Base-by-base conservation (phyloP, 1,140 invertebrate species). In the Brachystomella parvula region DNA sequence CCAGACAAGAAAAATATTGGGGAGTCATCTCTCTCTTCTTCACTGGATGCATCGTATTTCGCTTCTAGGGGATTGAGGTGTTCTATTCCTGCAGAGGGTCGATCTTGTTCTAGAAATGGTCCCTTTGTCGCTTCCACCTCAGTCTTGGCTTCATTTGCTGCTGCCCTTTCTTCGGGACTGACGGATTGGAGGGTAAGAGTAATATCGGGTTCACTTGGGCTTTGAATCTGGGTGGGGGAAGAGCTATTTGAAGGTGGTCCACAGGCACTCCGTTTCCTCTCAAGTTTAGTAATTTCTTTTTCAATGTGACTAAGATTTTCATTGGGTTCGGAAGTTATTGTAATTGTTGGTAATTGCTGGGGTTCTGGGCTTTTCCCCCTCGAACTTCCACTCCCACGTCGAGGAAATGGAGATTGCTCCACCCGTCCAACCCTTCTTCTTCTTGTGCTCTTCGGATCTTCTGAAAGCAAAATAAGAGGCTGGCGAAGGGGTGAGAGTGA, bases 221-320 rank as follows among this genome's bases (percentile, higher is more conserved):
- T 47, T 47, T 47, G 15, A 15, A 21, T 21, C 44, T 21, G 15
- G 44, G 44, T 21, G 15, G 21, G 21, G 21, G 15, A 15, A 15
- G 21, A 47, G 44, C 44, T 47, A 47, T 15, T 15, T 15, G 21
- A 15, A 47, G 15, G 15, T 21, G 26, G 29, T 21, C 26, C 62
- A 56, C 44, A 49, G 47, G 21, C n/a, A 47, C 32, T 28, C 2
- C 26, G 32, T 3, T 21, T 17, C 26, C 21, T 26, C 2, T 28
- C 3, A 26, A n/a, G 29, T 30, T 32, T 47, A 31, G 47, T 35
- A 28, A 71, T 71, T 58, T 66, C 63, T 15, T 68, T 58, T 58
- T 71, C 70, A n/a, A 71, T 30, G 33, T 71, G 59, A 19, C 19
- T 39, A 29, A 67, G 32, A 33, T 53, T 68, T n/a, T 47, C 19